These are phyloP conservation scores for Hydriomena furcata DNA, from an alignment of 2,888 invertebrate species.

Conservation along the genomic window DNA sequence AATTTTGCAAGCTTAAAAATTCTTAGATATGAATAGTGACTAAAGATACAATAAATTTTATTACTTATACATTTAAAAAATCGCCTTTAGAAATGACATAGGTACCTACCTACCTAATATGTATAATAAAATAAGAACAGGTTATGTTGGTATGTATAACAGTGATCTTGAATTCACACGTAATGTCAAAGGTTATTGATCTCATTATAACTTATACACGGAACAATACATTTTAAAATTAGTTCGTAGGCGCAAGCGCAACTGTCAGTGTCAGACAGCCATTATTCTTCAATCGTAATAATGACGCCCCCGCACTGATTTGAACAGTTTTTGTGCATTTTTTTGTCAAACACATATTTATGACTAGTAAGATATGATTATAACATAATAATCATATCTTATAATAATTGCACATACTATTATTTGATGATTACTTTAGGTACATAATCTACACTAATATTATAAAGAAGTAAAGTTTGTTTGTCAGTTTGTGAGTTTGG, in stretches of 20 bases:
- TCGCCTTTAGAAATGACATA: no score
- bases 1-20: no score
- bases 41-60: no score
- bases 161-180: conserved; percentile 44
- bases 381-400: conserved; percentile 36
- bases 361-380: conserved; percentile 39
- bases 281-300: conserved; percentile 68
- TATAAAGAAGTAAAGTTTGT: no score
- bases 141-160: conserved; percentile 23
- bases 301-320: conserved; percentile 60
- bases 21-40: no score
- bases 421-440: conserved; percentile 29
- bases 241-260: conserved; percentile 52
- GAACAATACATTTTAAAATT: conserved; percentile 42
- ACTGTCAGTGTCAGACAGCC: conserved; percentile 44
- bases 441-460: no score
- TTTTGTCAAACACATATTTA: conserved; percentile 49
- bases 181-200: conserved; percentile 55
- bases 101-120: background rate
- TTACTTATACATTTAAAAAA: no score
- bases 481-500: no score
- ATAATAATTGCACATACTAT: conserved; percentile 28
- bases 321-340: conserved; percentile 41
- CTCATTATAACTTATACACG: conserved; percentile 39
- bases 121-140: conserved; percentile 25